Conservation (phyloP, 35 echinoderm and acorn worm genomes). For the Patiria miniata region DNA sequence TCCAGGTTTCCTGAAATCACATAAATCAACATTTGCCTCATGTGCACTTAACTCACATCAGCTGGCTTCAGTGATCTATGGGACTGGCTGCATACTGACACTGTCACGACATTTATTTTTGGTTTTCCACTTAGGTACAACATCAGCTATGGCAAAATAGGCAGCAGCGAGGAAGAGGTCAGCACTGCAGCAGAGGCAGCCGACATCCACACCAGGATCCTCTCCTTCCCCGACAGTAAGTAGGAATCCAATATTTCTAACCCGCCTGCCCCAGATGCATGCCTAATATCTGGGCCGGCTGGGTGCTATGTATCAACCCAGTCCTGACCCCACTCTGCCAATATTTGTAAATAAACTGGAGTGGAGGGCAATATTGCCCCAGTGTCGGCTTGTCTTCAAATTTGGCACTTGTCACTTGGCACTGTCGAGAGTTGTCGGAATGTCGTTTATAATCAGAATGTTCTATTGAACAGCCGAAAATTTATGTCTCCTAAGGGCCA, state of each 20-base stretch:
- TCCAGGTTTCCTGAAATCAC: background rate
- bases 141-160: conserved; percentile 79
- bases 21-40: background rate
- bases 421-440: background rate
- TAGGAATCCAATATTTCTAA: background rate
- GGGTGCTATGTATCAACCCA: background rate
- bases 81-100: background rate
- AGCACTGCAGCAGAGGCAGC: conserved; percentile 72
- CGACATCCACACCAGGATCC: conserved; percentile 81
- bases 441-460: conserved; percentile 3
- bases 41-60: background rate
- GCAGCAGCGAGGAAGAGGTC: conserved; percentile 70
- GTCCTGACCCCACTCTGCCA: background rate
- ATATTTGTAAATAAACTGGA: conserved; percentile 19
- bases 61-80: background rate
- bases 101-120: background rate
- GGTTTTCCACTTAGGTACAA: conserved; percentile 76
- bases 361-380: background rate
- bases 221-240: conserved; percentile 82
- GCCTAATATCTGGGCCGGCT: background rate
- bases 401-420: conserved; percentile 11
- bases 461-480: too few relatives aligned
- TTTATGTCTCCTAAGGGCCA: too few relatives aligned
- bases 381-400: background rate
- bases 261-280: background rate